Evolutionary conservation across 1,140 invertebrate species (phyloP), one percentile per base, ranked within the genome.

Genomic region (Mamestra configurata): DNA sequence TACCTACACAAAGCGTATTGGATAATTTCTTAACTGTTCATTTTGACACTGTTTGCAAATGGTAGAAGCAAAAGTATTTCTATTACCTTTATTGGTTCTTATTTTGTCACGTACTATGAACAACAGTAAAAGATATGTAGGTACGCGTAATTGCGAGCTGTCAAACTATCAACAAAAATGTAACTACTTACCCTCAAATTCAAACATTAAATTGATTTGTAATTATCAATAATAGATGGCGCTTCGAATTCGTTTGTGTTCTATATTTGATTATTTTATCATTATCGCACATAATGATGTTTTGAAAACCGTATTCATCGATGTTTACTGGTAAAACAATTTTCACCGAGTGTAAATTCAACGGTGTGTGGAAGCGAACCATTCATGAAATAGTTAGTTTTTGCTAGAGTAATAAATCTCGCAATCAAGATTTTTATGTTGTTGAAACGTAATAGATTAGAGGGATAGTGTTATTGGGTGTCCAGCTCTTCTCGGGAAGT

Each of bases 401-500:
- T 55, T 8, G 1, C 8, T 18, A 18, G 35, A 57, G 18, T 18
- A 1, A n/a, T 61, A 37, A 72, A n/a, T 82, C 83, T 43, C 86
- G 82, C 61, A 86, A 79, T 79, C 11, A 51, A 11, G 20, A 24
- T 81, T 78, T 83, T 77, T 40, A 11, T 4, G 7, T 51, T 40
- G 10, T 22, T 57, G 13, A 37, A 20, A 22, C 15, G 71, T 49
- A 73, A 77, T 46, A 35, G 13, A n/a, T 40, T 24, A 55, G 1
- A n/a, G 7, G 55, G 1, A 0, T 68, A 8, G 0, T 13, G 11
- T 20, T 20, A 1, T 59, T 46, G 87, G 87, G 83, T 90, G 89
- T 90, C 89, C 71, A 37, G 79, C 75, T 90, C 89, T 90, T 75
- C 89, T 84, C 89, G 86, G 88, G 82, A 80, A 88, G 80, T 83